Conservation (phyloP, 2,888 invertebrate species). For the Mongoloraphidia duomilia region DNA sequence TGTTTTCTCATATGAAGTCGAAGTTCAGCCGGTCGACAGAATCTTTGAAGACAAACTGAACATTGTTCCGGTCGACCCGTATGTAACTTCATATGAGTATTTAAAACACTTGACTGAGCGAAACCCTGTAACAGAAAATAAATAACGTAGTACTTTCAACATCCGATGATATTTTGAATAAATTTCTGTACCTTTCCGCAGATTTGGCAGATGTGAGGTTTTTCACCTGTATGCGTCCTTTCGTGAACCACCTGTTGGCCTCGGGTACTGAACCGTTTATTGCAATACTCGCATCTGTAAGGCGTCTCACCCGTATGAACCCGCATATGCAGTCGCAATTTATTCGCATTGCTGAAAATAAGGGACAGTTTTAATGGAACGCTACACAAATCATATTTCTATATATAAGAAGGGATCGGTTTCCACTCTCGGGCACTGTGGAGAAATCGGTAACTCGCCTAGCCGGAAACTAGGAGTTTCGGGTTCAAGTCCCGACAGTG, state of each 20-base stretch:
- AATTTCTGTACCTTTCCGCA: constrained; percentile 20
- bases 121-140: constrained; percentile 16
- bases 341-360: constrained; percentile 16
- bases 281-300: constrained; percentile 21
- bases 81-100: constrained; percentile 25
- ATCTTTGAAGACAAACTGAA: constrained; percentile 23
- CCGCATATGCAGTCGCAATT: constrained; percentile 20
- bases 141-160: background rate
- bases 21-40: constrained; percentile 24
- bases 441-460: too few relatives aligned
- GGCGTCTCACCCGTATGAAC: constrained; percentile 22
- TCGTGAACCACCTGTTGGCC: constrained; percentile 21
- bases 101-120: constrained; percentile 23
- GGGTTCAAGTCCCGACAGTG: too few relatives aligned
- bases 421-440: too few relatives aligned
- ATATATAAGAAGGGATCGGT: too few relatives aligned
- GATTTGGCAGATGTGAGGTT: constrained; percentile 21
- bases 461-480: too few relatives aligned
- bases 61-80: constrained; percentile 24
- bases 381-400: background rate
- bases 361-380: background rate
- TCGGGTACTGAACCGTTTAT: constrained; percentile 21
- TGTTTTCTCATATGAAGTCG: constrained; percentile 25
- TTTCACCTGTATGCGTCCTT: constrained; percentile 22
- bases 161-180: background rate